Base-by-base conservation (phyloP, 1,140 invertebrate species). In the Penaeus japonicus region DNA sequence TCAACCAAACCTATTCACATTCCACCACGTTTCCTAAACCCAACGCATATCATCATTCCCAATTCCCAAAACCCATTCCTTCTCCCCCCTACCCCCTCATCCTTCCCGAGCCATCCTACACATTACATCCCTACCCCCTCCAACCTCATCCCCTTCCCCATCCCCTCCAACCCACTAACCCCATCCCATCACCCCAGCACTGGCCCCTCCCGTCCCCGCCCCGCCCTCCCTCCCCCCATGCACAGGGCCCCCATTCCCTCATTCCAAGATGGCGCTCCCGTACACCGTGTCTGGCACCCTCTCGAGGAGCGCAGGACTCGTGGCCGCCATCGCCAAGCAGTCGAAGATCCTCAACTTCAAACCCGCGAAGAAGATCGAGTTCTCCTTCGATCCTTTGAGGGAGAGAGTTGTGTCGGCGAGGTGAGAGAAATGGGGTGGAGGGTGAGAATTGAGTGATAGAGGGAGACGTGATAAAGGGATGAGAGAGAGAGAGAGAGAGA, bases 301-400 rank as follows among this genome's bases (percentile, higher is more conserved):
- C 54, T 92, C 92, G 81, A 94, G 94, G 84, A 95, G 95, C 0
- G 93, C 92, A 24, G 96, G 96, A 57, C 84, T 96, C 32, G 92
- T 95, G 54, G 94, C 94, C 91, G 95, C 95, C 62, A 95, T 96
- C 84, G 92, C 91, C 70, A 95, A 96, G 92, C 95, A 96, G 92
- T 89, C 96, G 70, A 95, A 94, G 91, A 89, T 91, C 84, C 91
- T 97, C 15, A 96, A 95, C 93, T 93, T 97, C 27, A 96, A 96
- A 92, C 96, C 96, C n/a, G 95, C 96, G 0, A 95, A 95, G 91
- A 94, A 94, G 92, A 94, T 98, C 85, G 94, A 94, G 22, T 94
- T 97, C 73, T 94, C 95, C 91, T 97, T 97, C 91, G 96, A 98
- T 93, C 97, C 97, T 10, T 97, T 97, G 93, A 93, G 95, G 90